Base-by-base conservation (phyloP, 2,113 vertebrate genomes). In the Copsychus sechellarum region DNA sequence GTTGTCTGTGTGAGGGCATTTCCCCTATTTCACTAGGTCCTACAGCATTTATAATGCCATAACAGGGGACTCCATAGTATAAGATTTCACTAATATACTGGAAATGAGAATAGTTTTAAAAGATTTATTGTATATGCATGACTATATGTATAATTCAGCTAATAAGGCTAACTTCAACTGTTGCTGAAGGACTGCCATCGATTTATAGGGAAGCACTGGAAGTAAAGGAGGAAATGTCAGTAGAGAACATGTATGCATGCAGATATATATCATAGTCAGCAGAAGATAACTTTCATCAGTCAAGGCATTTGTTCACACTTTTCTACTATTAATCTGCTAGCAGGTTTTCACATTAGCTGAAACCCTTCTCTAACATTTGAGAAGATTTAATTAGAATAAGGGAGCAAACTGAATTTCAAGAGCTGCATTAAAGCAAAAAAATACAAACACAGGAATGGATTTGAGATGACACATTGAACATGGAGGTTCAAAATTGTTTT, bases 401-500 rank as follows among this genome's bases (percentile, higher is more conserved):
- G 58, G 72, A 81, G 51, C 11, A 95, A 92, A 88, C 14, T 45
- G 85, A 85, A 77, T 92, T 90, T 92, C 50, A 86, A 82, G 82
- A 66, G 66, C 21, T 57, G 29, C 57, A 73, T 61, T 88, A 82
- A 69, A 88, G 40, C 8, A 81, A 60, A 91, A 71, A 71, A 54
- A 22, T 48, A 72, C 15, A 82, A 88, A 86, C 54, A 90, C 4
- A 34, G 8, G 22, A 33, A 76, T 45, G 50, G 36, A 80, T 86
- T 95, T 85, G 45, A 45, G 33, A 82, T 56, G 28, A 53, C 25
- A 76, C 72, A 18, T 15, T 82, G 23, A 88, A 85, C 45, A n/a
- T 18, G 12, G 40, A 78, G 9, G 16, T 79, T 79, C 74, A 51
- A 60, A 89, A 67, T 18, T 43, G 11, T 60, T 95, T 87, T 86